Conservation (phyloP, 2,888 invertebrate species). For the Mylabris sibirica region DNA sequence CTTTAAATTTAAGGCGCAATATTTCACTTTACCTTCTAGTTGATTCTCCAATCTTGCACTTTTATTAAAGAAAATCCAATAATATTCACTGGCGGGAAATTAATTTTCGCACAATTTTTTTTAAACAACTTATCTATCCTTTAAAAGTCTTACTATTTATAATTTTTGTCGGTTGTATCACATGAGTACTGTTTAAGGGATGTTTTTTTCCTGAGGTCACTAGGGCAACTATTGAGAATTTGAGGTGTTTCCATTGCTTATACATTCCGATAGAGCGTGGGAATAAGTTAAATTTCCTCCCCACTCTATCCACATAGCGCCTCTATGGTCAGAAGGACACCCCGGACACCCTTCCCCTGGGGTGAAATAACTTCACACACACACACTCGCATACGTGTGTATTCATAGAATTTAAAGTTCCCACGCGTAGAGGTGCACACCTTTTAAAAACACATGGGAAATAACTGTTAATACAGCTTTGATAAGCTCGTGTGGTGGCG, state of each 20-base stretch:
- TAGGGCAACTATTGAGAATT: slow-evolving; percentile 38
- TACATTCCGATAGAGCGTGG: slow-evolving; percentile 56
- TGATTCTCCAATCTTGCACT: neutral
- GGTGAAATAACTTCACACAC: slow-evolving; percentile 44
- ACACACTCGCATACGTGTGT: neutral
- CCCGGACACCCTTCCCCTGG: slow-evolving; percentile 30
- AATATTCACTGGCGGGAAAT: too few relatives aligned
- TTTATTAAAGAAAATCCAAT: neutral
- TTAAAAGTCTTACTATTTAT: neutral
- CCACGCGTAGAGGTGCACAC: slow-evolving; percentile 43
- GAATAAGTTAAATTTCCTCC: slow-evolving; percentile 47
- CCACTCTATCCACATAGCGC: slow-evolving; percentile 37
- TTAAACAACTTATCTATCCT: too few relatives aligned
- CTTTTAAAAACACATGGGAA: slow-evolving; percentile 42
- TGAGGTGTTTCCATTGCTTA: slow-evolving; percentile 46
- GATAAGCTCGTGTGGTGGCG: slow-evolving; percentile 42
- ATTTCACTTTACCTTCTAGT: neutral
- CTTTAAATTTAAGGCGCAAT: neutral
- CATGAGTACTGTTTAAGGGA: neutral
- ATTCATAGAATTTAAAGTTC: slow-evolving; percentile 37
- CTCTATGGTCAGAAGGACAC: slow-evolving; percentile 38
- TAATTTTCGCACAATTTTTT: neutral
- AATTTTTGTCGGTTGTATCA: neutral
- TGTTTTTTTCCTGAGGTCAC: slow-evolving; percentile 24
- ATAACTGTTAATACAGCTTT: slow-evolving; percentile 48